These are phyloP conservation scores for Pardalotus punctatus DNA, from an alignment of 2,113 vertebrate species.

Conservation along the genomic window DNA sequence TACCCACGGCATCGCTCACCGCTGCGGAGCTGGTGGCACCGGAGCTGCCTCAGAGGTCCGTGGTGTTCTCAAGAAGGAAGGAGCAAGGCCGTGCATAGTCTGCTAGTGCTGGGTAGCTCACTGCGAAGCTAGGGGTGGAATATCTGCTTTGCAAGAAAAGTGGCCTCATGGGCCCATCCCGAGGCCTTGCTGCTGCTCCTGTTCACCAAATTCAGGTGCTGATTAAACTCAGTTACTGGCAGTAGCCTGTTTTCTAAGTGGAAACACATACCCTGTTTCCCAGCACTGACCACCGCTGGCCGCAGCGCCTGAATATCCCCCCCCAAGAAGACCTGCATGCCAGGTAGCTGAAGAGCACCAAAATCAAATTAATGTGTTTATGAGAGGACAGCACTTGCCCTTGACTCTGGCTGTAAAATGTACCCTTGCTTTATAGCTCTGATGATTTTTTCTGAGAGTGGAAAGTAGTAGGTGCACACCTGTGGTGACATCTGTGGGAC, in stretches of 20 bases:
- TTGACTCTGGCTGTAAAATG: background rate
- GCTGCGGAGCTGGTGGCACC: fast-evolving
- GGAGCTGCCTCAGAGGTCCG: background rate
- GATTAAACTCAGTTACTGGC: background rate
- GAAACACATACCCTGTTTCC: fast-evolving
- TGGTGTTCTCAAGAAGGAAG: background rate
- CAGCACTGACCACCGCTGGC: too few relatives aligned
- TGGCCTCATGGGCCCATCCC: fast-evolving
- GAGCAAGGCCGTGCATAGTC: fast-evolving
- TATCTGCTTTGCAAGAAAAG: background rate
- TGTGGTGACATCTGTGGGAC: background rate
- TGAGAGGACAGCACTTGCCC: background rate
- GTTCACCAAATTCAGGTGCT: fast-evolving
- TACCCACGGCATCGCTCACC: too few relatives aligned
- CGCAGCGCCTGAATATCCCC: fast-evolving
- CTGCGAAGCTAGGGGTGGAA: too few relatives aligned
- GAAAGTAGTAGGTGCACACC: background rate
- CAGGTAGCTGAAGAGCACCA: background rate
- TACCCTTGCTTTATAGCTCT: background rate
- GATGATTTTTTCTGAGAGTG: background rate
- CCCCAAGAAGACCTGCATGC: background rate
- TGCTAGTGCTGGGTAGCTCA: too few relatives aligned
- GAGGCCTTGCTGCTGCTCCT: fast-evolving
- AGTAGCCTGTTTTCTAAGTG: background rate
- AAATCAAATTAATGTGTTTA: background rate